Base-by-base conservation (phyloP, 1,140 invertebrate species). In the Homarus americanus region DNA sequence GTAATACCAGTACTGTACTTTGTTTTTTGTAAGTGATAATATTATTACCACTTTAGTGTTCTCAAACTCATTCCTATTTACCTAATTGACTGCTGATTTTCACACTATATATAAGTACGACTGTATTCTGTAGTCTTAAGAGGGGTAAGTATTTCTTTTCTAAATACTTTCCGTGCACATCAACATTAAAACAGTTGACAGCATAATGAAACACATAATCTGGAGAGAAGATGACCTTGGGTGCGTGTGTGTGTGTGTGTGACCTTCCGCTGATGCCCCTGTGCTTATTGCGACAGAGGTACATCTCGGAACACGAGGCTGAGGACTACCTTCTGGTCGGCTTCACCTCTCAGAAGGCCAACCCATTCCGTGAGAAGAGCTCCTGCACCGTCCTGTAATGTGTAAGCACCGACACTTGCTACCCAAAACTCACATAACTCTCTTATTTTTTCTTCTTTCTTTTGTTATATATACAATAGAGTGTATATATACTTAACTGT, bases 331-430 rank as follows among this genome's bases (percentile, higher is more conserved):
- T 99, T 34, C 96, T 99, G 88, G 97, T 98, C 93, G 98, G 98
- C 15, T 99, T 99, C 95, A 97, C 97, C 88, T 98, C 97, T 92
- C 98, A 99, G 94, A 98, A 98, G 94, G 97, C 98, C 15, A 99
- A 99, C 95, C 98, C 98, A 49, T 99, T 99, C 96, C 96, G 98
- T 93, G 98, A 99, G 95, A 99, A 99, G 95, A 86, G 87, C 75
- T 85, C 91, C 69, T 92, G 91, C 87, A 84, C 82, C 87, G 84
- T 92, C 78, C 91, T 92, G 44, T 92, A 92, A 88, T 91, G 78
- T 87, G 87, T 90, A 90, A 90, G 79, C 58, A 69, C n/a, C n/a
- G 12, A 15, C 41, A 53, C 49, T 36, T 40, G 40, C 40, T 34
- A 53, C 49, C n/a, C 40, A 34, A 38, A 76, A 40, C 17, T 41